Evolutionary conservation across 2,797 vertebrate species (phyloP).

Genomic region (Bradypus variegatus): DNA sequence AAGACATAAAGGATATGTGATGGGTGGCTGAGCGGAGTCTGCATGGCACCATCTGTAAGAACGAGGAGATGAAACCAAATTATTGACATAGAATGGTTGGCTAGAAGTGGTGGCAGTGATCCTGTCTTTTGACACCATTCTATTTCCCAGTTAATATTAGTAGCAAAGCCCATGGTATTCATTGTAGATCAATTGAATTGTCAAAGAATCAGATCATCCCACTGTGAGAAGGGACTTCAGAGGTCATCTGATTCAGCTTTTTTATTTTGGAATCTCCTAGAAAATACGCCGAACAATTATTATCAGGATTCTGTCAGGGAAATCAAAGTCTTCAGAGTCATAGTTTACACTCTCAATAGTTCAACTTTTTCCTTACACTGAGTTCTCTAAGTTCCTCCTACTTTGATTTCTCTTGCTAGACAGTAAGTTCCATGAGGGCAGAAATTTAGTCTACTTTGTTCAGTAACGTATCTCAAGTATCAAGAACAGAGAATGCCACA

Average conservation of each 20-base stretch:
- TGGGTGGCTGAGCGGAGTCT: background rate
- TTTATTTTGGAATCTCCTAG: background rate
- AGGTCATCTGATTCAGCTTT: background rate
- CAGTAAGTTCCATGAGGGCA: background rate
- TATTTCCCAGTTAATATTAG: background rate
- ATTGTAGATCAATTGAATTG: background rate
- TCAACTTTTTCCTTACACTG: background rate
- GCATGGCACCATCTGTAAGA: background rate
- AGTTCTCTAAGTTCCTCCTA: background rate
- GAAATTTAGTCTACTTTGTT: slow-evolving; percentile 2
- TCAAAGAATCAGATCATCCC: background rate
- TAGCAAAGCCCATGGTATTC: background rate
- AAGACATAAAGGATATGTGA: background rate
- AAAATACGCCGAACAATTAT: background rate
- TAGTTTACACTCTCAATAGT: background rate
- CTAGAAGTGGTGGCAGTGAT: background rate
- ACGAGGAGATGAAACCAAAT: background rate
- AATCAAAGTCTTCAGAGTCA: background rate
- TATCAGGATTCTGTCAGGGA: background rate
- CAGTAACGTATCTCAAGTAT: background rate
- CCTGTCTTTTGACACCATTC: background rate
- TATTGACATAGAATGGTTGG: background rate
- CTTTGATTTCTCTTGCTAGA: slow-evolving; percentile 27
- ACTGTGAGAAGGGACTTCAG: background rate
- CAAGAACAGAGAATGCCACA: background rate